Evolutionary conservation across 1,140 invertebrate species (phyloP).

Genomic region (Lepeophtheirus salmonis): DNA sequence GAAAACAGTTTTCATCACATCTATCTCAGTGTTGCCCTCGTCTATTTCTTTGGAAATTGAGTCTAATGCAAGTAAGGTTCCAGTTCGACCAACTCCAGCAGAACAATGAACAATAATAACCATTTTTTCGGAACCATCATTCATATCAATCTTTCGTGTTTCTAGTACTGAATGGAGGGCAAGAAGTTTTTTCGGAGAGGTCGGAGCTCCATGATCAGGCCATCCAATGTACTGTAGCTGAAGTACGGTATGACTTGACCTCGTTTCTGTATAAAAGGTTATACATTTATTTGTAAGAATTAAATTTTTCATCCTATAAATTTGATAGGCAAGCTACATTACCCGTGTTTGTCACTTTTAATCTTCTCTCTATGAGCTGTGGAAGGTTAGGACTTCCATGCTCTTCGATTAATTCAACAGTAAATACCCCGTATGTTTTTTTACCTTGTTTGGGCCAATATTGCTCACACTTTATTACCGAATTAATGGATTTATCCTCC

Average conservation of each 20-base stretch:
- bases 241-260: slow-evolving; percentile 49
- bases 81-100: slow-evolving; percentile 88
- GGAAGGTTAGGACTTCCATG: neutral
- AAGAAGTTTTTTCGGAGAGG: slow-evolving; percentile 71
- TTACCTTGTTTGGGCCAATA: slow-evolving; percentile 64
- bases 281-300: neutral
- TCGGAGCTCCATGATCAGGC: slow-evolving; percentile 96
- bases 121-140: slow-evolving; percentile 29
- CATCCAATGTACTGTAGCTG: slow-evolving; percentile 84
- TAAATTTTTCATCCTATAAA: no score
- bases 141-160: slow-evolving; percentile 23
- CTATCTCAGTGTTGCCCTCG: neutral
- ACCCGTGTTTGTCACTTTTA: neutral
- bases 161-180: neutral
- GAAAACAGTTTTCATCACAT: neutral
- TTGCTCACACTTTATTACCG: slow-evolving; percentile 74
- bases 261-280: slow-evolving; percentile 19
- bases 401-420: neutral
- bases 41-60: slow-evolving; percentile 27
- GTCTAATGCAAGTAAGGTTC: slow-evolving; percentile 90
- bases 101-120: slow-evolving; percentile 86
- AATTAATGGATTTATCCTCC: neutral
- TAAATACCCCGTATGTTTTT: neutral
- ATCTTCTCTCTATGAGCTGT: neutral
- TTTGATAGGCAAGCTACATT: no score